Evolutionary conservation across 2,797 vertebrate genomes (phyloP), one percentile per base, ranked within the genome.

Genomic region (Enteromius argenteus): DNA sequence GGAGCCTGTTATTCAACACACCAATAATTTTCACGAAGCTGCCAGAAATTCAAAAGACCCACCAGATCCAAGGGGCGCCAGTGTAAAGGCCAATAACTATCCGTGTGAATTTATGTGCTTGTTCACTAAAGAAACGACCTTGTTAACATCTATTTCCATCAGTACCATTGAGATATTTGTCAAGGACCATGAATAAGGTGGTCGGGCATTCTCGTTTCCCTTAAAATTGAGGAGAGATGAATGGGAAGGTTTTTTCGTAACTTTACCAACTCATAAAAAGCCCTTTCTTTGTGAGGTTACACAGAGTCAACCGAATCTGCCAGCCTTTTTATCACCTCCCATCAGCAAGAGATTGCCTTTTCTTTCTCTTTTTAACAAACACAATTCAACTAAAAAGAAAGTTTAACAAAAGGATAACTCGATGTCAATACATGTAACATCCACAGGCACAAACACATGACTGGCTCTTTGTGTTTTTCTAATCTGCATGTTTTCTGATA

Each of bases 131-230:
- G 72, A 58, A 58, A 64, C 64, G 58, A 86, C 85, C 58, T 73
- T 86, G 83, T 83, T 80, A 73, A 44, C 37, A 72, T 81, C 27
- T 23, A 85, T 81, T 83, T 85, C 53, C 80, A 60, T 79, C 37
- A 46, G 58, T 35, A n/a, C 58, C 75, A 51, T 19, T 37, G 39
- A 80, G 56, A 46, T 68, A 78, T 44, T 71, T 79, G 80, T 67
- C 68, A 83, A 73, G 58, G 13, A 72, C 14, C 46, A 66, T 77
- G 66, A 37, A 79, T 62, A 7, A 72, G 56, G 42, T 64, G 42
- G 30, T 51, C 14, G 3, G 53, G 27, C 74, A 60, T 83, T 83
- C 67, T 30, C 11, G 56, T 58, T 62, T 62, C 79, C 71, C 19
- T 82, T 74, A 51, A 84, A 84, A 84, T 58, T 60, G 14, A 44